Percentiles rank a stretch among this genome's conserved stretches.
Conservation (phyloP, 2,113 vertebrate species). For the Corythornis vintsioides region DNA sequence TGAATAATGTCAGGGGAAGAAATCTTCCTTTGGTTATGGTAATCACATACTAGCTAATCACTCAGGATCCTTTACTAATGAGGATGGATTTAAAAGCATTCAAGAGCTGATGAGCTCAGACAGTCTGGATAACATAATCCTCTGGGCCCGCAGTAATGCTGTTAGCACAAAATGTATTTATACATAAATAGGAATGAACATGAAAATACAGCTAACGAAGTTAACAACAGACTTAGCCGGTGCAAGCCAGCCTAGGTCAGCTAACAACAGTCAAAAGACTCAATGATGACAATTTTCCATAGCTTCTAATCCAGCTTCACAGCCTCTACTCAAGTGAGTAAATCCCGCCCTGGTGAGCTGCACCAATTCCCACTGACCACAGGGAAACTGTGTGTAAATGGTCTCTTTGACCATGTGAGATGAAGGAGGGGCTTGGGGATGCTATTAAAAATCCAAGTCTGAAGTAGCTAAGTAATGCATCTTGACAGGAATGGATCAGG, state of each 20-base stretch:
- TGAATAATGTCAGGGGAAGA: not conserved
- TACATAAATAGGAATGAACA: not conserved
- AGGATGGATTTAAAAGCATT: slow-evolving; percentile 34
- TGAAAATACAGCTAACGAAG: not conserved
- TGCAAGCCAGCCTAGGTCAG: not conserved
- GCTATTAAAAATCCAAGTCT: not conserved
- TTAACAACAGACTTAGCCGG: not conserved
- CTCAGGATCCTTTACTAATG: not conserved
- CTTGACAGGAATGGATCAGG: not conserved
- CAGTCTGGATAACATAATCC: slow-evolving; percentile 13
- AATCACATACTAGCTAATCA: not conserved
- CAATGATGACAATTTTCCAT: not conserved
- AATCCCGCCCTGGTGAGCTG: not conserved
- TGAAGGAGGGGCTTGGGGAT: not conserved
- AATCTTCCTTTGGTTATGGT: not conserved
- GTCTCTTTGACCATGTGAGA: not conserved
- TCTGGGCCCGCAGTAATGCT: not conserved
- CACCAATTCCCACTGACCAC: not conserved
- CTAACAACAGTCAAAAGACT: not conserved
- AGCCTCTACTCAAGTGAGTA: not conserved
- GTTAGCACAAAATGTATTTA: not conserved
- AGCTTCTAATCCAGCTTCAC: not conserved
- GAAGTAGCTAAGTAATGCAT: not conserved
- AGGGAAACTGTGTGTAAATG: not conserved
- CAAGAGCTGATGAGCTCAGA: not conserved